These are phyloP conservation scores for Mamestra brassicae DNA, from an alignment of 2,888 invertebrate genomes.

Conservation along the genomic window DNA sequence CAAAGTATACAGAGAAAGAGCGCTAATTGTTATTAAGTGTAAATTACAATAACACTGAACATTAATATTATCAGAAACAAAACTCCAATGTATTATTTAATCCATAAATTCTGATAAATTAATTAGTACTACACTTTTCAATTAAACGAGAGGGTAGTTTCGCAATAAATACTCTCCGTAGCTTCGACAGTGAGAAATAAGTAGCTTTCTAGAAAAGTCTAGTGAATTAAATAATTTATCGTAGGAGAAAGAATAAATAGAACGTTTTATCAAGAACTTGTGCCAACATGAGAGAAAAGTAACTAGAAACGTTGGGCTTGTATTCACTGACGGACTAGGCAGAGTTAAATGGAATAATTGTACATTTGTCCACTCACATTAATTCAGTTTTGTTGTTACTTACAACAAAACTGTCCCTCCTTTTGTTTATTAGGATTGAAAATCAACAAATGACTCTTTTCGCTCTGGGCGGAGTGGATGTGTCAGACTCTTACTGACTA, in stretches of 20 bases:
- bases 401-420: too few species aligned
- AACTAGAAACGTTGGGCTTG: not conserved
- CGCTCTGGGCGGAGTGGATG: too few species aligned
- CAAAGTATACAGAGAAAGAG: too few species aligned
- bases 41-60: too few species aligned
- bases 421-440: too few species aligned
- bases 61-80: too few species aligned
- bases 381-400: not conserved
- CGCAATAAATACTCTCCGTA: conserved; percentile 3
- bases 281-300: not conserved
- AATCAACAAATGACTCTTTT: too few species aligned
- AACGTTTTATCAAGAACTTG: not conserved
- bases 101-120: conserved; percentile 8
- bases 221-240: not conserved
- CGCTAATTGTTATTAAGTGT: too few species aligned
- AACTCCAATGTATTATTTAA: not conserved
- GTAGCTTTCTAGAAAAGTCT: not conserved
- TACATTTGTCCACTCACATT: not conserved
- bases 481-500: too few species aligned
- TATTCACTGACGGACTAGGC: not conserved
- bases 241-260: not conserved
- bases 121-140: conserved; percentile 15
- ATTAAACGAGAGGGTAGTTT: conserved; percentile 11
- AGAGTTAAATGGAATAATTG: not conserved
- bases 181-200: conserved; percentile 11